Evolutionary conservation across 2,113 vertebrate species (phyloP), one percentile per base, ranked within the genome.

Genomic region (Cynopterus brachyotis): DNA sequence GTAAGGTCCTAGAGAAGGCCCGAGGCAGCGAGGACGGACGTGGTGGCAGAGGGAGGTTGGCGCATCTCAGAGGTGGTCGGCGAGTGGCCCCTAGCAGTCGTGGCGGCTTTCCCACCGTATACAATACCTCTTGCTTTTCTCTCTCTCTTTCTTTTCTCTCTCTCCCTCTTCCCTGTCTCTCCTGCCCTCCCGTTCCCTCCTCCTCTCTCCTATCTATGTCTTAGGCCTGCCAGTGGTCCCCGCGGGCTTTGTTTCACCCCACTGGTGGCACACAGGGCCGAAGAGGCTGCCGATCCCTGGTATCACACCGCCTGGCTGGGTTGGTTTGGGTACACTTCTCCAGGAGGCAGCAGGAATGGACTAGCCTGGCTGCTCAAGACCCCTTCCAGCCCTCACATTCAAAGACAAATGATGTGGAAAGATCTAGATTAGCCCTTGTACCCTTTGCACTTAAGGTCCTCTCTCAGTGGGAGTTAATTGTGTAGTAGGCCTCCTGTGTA

Each of bases 281-380:
- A 98, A 98, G 97, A 98, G 97, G 97, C 97, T 98, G 97, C 97
- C 96, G 97, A 97, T 97, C 97, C 97, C 92, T 98, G 97, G 97
- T 98, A 98, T 96, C 62, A 91, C 96, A 94, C 97, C 96, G 85
- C 96, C 97, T 94, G 97, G 97, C 96, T 87, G 97, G 97, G 97
- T 95, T 95, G 97, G 97, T 89, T 92, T 90, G 97, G 97, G 97
- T 91, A 37, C 67, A 86, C 88, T 79, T 62, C 94, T 95, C 81
- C 94, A 90, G 90, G 97, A 97, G 92, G 95, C 96, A 80, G 95
- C 92, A 91, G 96, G 91, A 96, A 96, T n/a, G 96, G 94, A 96
- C 95, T 96, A 97, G 97, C 93, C 96, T 94, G 94, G 92, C 84
- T 97, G 88, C 95, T 98, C 91, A 84, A 95, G 62, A 96, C 93